Percentiles rank a stretch among this genome's conserved stretches.
Evolutionary conservation across 1,140 invertebrate species (phyloP).

Genomic region (Hycleus cichorii): DNA sequence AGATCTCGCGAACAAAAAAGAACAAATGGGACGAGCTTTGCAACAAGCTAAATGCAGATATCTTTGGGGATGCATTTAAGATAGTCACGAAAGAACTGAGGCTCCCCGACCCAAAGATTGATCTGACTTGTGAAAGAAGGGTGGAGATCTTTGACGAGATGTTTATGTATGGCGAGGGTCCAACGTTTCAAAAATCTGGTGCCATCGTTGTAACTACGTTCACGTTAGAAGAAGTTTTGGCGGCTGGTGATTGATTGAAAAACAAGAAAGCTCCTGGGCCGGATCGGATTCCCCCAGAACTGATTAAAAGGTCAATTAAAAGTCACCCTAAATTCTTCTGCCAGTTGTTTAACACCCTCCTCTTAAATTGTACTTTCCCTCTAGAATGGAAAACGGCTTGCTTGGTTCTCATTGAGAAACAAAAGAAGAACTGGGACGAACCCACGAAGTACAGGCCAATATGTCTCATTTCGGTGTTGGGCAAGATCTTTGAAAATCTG

Average conservation of each 20-base stretch:
- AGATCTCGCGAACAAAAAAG: too few species aligned
- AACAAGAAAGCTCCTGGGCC: slow-evolving; percentile 4
- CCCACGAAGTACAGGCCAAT: not conserved
- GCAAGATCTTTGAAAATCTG: not conserved
- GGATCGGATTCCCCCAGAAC: not conserved
- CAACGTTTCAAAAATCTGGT: not conserved
- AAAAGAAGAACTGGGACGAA: too few species aligned
- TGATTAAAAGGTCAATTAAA: not conserved
- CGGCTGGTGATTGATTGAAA: slow-evolving; percentile 2
- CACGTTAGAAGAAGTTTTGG: not conserved
- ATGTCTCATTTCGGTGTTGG: not conserved
- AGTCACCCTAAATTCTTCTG: not conserved
- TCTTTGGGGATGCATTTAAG: too few species aligned
- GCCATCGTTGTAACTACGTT: not conserved
- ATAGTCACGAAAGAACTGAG: too few species aligned
- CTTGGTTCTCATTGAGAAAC: too few species aligned
- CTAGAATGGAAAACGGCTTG: not conserved
- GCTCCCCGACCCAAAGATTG: too few species aligned
- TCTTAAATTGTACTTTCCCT: not conserved
- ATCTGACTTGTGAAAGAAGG: not conserved
- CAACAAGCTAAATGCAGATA: too few species aligned
- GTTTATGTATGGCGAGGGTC: not conserved
- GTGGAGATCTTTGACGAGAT: not conserved
- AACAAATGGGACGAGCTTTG: too few species aligned
- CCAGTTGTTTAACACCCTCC: not conserved